Percentiles rank a stretch among this genome's conserved stretches.
phyloP scores from a whole-genome alignment of 2,888 invertebrate genomes.

The Xestia c-nigrum region DNA sequence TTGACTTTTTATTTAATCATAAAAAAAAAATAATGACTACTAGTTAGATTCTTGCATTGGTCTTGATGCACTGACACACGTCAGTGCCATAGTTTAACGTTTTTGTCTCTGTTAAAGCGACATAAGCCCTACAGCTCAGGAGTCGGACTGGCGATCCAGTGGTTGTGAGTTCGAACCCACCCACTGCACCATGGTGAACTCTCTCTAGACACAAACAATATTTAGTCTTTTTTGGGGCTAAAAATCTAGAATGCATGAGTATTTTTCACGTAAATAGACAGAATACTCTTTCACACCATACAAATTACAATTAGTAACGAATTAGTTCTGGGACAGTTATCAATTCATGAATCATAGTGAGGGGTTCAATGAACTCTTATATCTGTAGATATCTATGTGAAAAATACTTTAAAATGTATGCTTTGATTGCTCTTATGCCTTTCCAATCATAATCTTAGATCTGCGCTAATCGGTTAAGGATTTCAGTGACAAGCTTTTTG shows the following conservation, averaged over 20 bases:
- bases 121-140: slow-evolving; percentile 50
- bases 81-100: slow-evolving; percentile 45
- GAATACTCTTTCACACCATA: slow-evolving; percentile 34
- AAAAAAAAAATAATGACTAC: not conserved
- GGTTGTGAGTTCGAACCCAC: slow-evolving; percentile 56
- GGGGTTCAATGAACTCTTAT: slow-evolving; percentile 40
- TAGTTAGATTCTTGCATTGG: slow-evolving; percentile 3
- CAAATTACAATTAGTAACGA: slow-evolving; percentile 38
- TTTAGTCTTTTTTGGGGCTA: slow-evolving; percentile 29
- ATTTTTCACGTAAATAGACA: slow-evolving; percentile 35
- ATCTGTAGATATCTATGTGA: slow-evolving; percentile 35
- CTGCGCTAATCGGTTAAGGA: slow-evolving; percentile 11
- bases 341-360: slow-evolving; percentile 40
- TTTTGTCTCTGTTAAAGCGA: slow-evolving; percentile 53
- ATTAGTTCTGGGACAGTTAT: slow-evolving; percentile 37
- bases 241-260: slow-evolving; percentile 15
- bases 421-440: slow-evolving; percentile 27
- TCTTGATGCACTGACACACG: slow-evolving; percentile 8
- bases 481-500: slow-evolving; percentile 30
- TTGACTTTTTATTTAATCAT: not conserved
- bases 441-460: slow-evolving; percentile 5
- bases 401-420: slow-evolving; percentile 44
- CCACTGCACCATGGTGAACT: slow-evolving; percentile 44
- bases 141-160: slow-evolving; percentile 42
- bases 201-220: slow-evolving; percentile 37